These are phyloP conservation scores for Pseudochaenichthys georgianus DNA, from an alignment of 2,797 vertebrate genomes.

Conservation along the genomic window DNA sequence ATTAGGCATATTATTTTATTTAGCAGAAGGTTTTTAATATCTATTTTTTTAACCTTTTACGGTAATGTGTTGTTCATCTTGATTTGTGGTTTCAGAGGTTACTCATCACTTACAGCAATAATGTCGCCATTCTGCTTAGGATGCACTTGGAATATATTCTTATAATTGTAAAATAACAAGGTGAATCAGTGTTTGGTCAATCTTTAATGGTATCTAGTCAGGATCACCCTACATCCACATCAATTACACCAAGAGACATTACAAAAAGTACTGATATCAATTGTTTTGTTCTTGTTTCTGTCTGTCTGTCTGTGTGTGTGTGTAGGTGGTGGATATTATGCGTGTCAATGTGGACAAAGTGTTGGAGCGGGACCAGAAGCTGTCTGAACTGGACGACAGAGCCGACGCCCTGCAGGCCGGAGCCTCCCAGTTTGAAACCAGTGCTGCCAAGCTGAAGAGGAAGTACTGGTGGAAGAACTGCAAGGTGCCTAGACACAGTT, in stretches of 20 bases:
- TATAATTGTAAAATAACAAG: not conserved
- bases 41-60: not conserved
- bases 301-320: conserved; percentile 14
- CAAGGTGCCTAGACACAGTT: conserved; percentile 71
- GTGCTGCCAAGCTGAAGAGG: conserved; percentile 92
- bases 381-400: conserved; percentile 91
- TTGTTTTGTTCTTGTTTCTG: not conserved
- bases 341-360: conserved; percentile 94
- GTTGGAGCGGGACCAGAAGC: conserved; percentile 90
- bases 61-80: not conserved
- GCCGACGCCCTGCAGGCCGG: conserved; percentile 92
- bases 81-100: not conserved
- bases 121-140: not conserved
- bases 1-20: not conserved
- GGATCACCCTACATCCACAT: not conserved
- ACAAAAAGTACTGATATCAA: conserved; percentile 7
- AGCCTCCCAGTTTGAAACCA: conserved; percentile 93
- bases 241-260: not conserved
- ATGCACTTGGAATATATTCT: not conserved
- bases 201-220: not conserved
- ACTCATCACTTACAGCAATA: conserved; percentile 3
- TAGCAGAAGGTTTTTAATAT: not conserved
- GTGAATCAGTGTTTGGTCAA: not conserved
- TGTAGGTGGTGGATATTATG: conserved; percentile 93
- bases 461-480: conserved; percentile 96